Conservation (phyloP, 2,797 vertebrate genomes). For the Gymnothorax reevesii region DNA sequence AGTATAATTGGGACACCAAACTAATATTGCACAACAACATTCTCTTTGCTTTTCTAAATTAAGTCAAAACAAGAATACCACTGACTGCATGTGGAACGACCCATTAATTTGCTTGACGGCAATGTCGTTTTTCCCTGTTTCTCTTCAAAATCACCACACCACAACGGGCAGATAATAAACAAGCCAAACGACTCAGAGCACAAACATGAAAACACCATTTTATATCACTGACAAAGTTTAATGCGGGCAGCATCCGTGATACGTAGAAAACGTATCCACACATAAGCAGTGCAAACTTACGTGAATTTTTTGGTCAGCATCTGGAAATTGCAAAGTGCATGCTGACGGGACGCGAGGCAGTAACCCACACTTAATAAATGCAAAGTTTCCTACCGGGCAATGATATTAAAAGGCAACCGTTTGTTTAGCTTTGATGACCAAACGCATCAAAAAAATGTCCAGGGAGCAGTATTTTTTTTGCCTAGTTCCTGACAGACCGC, state of each 20-base stretch:
- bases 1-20: too few species aligned
- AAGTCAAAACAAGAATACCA: background rate
- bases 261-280: too few species aligned
- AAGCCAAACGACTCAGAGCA: background rate
- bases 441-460: background rate
- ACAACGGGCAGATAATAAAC: background rate
- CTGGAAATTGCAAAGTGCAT: background rate
- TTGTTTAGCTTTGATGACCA: background rate
- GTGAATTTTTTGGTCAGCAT: background rate
- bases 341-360: background rate
- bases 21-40: background rate
- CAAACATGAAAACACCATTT: background rate
- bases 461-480: background rate
- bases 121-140: background rate
- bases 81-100: background rate
- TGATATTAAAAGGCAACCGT: background rate
- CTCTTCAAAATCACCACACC: background rate
- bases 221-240: background rate
- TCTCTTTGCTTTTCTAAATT: background rate
- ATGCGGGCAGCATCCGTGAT: background rate
- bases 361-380: background rate
- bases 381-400: background rate
- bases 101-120: background rate
- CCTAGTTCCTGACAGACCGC: background rate
- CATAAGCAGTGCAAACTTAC: background rate